phyloP scores from a whole-genome alignment of 92 coral and sea anemone genomes.

The Porites evermanni region DNA sequence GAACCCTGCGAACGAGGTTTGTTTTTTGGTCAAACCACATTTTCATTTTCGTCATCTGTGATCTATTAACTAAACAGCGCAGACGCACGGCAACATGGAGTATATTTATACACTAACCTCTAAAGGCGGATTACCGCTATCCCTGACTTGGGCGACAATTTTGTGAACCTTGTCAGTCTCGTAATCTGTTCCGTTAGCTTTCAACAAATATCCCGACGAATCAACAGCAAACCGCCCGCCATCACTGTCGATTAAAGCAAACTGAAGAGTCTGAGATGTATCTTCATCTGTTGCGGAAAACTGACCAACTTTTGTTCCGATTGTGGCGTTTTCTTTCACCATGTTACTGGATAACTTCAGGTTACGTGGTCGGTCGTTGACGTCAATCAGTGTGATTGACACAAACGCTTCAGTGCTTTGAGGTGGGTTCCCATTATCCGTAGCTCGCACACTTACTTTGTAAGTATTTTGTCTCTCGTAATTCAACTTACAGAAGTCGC shows the following conservation, averaged over 20 bases:
- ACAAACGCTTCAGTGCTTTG: constrained; percentile 63
- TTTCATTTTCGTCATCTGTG: no score
- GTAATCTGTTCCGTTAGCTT: constrained; percentile 85
- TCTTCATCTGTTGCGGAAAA: constrained; percentile 90
- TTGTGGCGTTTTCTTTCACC: constrained; percentile 87
- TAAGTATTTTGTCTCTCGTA: constrained; percentile 74
- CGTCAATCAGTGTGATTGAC: constrained; percentile 77
- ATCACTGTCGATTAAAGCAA: constrained; percentile 66
- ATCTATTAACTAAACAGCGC: no score
- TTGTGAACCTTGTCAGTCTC: constrained; percentile 77
- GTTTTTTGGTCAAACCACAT: no score
- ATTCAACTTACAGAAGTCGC: constrained; percentile 81
- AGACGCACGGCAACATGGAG: no score
- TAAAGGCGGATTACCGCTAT: constrained; percentile 73
- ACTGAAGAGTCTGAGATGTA: constrained; percentile 55
- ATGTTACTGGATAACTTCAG: constrained; percentile 76
- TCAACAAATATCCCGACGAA: constrained; percentile 71
- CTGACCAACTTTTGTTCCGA: constrained; percentile 76
- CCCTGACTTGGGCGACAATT: constrained; percentile 73
- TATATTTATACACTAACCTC: constrained; percentile 49
- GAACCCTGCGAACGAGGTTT: no score
- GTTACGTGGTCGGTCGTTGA: constrained; percentile 95
- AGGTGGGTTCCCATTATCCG: constrained; percentile 92
- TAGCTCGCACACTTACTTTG: constrained; percentile 87
- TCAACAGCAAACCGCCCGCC: constrained; percentile 82